Evolutionary conservation across 2,113 vertebrate species (phyloP), one percentile per base, ranked within the genome.

Genomic region (Triplophysa rosa): DNA sequence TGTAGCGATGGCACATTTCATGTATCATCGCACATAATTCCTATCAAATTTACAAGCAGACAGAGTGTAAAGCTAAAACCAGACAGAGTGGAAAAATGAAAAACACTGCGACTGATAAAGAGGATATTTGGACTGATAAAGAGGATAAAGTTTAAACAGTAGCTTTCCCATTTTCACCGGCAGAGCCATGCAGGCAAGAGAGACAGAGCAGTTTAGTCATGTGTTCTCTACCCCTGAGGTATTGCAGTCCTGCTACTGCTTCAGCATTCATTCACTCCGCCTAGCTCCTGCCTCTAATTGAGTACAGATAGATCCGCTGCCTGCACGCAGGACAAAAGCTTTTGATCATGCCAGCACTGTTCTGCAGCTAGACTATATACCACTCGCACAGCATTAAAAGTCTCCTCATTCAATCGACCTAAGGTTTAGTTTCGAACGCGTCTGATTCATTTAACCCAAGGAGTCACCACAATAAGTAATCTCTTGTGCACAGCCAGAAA

Each of bases 251-350:
- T 80, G 58, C 79, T 76, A 85, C 67, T 73, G 66, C 74, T 85
- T 82, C 83, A 87, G 84, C 78, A 82, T 86, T 77, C 73, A 83
- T 86, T 83, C 80, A 77, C 85, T 85, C 79, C 79, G 83, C 78
- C 78, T 65, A 77, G 82, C 77, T 88, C 83, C 78, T 40, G 67
- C 80, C 77, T 42, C 65, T 90, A 89, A 90, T 87, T 90, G 83
- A 90, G 88, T 64, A 84, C 89, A 89, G 85, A 86, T 83, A 87
- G 80, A 58, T 72, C 78, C 52, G 78, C 82, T 79, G 82, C 81
- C 86, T 86, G 81, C 72, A 77, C 82, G 58, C 54, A 63, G 63
- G 33, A 65, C 75, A 21, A 21, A 19, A 68, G 61, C 5, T 37
- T 76, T 79, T 77, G 68, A 66, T 78, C 56, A 59, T 62, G 24